Conservation (phyloP, 2,797 vertebrate genomes). For the Phataginus tetradactyla region DNA sequence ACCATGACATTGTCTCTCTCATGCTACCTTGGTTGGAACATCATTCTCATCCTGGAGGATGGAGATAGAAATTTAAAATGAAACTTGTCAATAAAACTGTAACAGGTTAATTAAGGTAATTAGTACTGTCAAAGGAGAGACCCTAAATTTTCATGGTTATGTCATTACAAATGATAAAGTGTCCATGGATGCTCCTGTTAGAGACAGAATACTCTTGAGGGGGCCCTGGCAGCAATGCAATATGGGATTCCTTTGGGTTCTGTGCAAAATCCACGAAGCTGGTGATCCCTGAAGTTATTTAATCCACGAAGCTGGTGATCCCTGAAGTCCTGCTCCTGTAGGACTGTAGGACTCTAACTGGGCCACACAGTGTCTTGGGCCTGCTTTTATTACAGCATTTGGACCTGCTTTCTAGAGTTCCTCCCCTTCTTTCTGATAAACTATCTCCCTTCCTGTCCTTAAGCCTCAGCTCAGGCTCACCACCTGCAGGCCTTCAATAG, state of each 20-base stretch:
- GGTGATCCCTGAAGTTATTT: not conserved
- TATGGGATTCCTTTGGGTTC: not conserved
- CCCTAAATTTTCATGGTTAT: not conserved
- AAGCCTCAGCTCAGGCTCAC: slow-evolving; percentile 61
- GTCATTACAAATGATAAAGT: not conserved
- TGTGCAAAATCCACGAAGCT: not conserved
- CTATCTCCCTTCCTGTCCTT: not conserved
- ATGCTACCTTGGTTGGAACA: not conserved
- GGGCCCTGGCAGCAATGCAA: not conserved
- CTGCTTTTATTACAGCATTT: not conserved
- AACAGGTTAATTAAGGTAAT: not conserved
- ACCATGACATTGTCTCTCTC: not conserved
- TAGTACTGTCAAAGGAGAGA: not conserved
- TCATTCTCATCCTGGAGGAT: not conserved
- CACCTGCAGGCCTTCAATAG: slow-evolving; percentile 61
- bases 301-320: not conserved
- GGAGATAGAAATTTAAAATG: not conserved
- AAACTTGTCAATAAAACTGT: not conserved
- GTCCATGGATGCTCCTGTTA: not conserved
- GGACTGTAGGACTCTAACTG: not conserved
- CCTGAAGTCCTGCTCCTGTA: not conserved
- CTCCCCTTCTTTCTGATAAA: not conserved
- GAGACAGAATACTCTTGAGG: not conserved
- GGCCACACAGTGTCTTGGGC: not conserved
- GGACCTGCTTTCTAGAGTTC: not conserved